Percentiles rank a stretch among this genome's conserved stretches.
Conservation (phyloP, 1,140 invertebrate genomes). For the Onthophagus taurus region DNA sequence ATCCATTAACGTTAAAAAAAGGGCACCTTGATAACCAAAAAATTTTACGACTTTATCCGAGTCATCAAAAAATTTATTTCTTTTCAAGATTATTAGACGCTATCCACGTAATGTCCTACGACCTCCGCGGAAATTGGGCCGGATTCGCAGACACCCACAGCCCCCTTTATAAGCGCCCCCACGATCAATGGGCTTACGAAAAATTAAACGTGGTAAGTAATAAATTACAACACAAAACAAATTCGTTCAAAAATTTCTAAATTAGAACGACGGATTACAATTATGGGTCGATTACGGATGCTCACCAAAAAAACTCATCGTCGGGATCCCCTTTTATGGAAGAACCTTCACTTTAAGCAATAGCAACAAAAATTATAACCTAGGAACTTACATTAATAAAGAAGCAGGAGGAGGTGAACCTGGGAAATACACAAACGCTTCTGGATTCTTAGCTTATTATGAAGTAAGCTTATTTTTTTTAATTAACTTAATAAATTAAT, state of each 20-base stretch:
- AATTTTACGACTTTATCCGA: too few species aligned
- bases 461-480: conserved; percentile 47
- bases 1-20: too few species aligned
- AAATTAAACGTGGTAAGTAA: conserved; percentile 74
- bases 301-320: conserved; percentile 75
- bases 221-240: neutral
- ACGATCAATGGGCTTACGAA: conserved; percentile 81
- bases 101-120: conserved; percentile 85
- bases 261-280: conserved; percentile 70
- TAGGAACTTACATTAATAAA: conserved; percentile 79
- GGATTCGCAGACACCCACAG: conserved; percentile 81
- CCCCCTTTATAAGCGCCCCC: conserved; percentile 70
- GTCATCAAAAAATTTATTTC: neutral
- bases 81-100: conserved; percentile 57
- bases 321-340: conserved; percentile 82
- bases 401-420: conserved; percentile 75
- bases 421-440: conserved; percentile 75
- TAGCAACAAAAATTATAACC: conserved; percentile 71
- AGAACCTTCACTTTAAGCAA: conserved; percentile 68
- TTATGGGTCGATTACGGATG: conserved; percentile 83
- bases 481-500: neutral
- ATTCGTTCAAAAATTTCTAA: conserved; percentile 13
- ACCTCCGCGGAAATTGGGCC: conserved; percentile 86
- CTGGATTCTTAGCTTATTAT: conserved; percentile 81
- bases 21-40: too few species aligned